Conservation (phyloP, 2,797 vertebrate species). For the Melanotaenia pygmaea region DNA sequence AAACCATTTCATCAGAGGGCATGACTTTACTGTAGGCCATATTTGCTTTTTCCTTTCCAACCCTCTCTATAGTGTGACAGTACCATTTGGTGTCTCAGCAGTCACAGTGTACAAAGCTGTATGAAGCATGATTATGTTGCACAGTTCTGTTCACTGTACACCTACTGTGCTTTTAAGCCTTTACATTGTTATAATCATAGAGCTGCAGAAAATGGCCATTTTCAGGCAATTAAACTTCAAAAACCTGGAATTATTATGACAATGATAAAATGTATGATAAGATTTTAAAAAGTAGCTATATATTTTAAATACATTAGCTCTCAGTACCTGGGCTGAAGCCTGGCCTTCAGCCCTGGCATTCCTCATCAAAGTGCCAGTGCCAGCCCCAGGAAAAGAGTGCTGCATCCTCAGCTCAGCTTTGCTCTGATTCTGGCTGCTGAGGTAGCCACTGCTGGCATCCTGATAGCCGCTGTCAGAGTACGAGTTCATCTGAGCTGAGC, state of each 20-base stretch:
- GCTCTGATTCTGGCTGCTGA: slow-evolving; percentile 88
- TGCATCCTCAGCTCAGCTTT: slow-evolving; percentile 90
- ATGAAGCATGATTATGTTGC: slow-evolving; percentile 46
- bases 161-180: slow-evolving; percentile 42
- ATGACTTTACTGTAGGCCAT: slow-evolving; percentile 46
- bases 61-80: slow-evolving; percentile 23
- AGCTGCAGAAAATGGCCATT: background rate
- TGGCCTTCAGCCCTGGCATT: slow-evolving; percentile 93
- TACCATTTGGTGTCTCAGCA: slow-evolving; percentile 67
- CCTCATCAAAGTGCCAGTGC: slow-evolving; percentile 83
- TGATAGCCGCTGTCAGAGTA: slow-evolving; percentile 99
- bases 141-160: slow-evolving; percentile 15
- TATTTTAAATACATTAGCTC: slow-evolving; percentile 2
- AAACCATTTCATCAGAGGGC: slow-evolving; percentile 43
- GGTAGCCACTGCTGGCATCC: slow-evolving; percentile 92
- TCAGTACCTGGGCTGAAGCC: slow-evolving; percentile 88
- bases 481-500: slow-evolving; percentile 98
- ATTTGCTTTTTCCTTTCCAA: slow-evolving; percentile 29
- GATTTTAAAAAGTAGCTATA: slow-evolving; percentile 14
- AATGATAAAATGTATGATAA: background rate
- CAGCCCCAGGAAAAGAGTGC: slow-evolving; percentile 86
- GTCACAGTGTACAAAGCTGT: slow-evolving; percentile 47
- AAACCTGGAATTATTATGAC: slow-evolving; percentile 2
- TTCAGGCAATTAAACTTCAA: background rate
- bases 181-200: background rate